Evolutionary conservation across 2,888 invertebrate genomes (phyloP).

Genomic region (Ophion ventricosus): DNA sequence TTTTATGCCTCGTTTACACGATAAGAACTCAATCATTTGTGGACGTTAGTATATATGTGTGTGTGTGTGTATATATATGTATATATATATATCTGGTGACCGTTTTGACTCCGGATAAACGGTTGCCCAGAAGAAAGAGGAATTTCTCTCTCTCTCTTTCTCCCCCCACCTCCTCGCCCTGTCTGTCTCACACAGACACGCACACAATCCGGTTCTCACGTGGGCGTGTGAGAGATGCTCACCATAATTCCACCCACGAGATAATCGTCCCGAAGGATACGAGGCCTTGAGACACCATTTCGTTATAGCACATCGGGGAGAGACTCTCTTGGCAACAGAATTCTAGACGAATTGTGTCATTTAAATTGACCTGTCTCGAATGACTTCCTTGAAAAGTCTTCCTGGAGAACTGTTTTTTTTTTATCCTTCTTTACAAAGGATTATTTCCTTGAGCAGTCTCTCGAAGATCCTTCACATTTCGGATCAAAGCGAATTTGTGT

Average conservation of each 20-base stretch:
- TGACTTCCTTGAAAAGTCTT: too few relatives aligned
- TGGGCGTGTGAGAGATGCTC: conserved; percentile 42
- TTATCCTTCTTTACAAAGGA: too few relatives aligned
- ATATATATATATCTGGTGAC: too few relatives aligned
- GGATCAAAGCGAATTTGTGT: too few relatives aligned
- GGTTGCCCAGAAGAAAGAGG: not conserved
- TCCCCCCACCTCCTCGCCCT: not conserved
- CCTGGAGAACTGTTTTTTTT: too few relatives aligned
- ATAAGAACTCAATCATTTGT: conserved; percentile 33
- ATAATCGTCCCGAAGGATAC: conserved; percentile 56
- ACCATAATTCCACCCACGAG: conserved; percentile 52
- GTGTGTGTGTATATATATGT: not conserved
- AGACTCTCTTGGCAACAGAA: conserved; percentile 1
- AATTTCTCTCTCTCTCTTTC: conserved; percentile 14
- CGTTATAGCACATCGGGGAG: not conserved
- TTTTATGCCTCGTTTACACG: conserved; percentile 6
- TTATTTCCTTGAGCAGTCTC: too few relatives aligned
- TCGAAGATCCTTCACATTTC: too few relatives aligned
- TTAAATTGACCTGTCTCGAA: too few relatives aligned
- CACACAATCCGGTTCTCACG: conserved; percentile 36
- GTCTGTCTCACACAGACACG: not conserved
- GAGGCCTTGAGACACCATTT: conserved; percentile 53
- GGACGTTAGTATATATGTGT: not conserved
- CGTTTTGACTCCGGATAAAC: conserved; percentile 11
- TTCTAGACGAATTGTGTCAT: too few relatives aligned